Evolutionary conservation across 2,797 vertebrate genomes (phyloP), one percentile per base, ranked within the genome.

Genomic region (Acridotheres tristis): DNA sequence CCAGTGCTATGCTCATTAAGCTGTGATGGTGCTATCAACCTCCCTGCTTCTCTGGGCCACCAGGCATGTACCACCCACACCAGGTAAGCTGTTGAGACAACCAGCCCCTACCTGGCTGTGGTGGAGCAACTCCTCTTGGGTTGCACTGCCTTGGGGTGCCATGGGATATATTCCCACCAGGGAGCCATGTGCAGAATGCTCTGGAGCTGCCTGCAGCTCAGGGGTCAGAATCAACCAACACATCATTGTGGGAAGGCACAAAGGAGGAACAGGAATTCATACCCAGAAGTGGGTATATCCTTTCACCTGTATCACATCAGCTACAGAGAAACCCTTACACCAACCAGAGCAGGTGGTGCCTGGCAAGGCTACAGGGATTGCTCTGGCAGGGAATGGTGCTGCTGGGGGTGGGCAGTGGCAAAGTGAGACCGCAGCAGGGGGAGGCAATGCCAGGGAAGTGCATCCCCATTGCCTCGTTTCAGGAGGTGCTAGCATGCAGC

Each of bases 391-490:
- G 34, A 36, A 19, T 0, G 2, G 29, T 43, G 69, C 47, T 5
- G 5, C 40, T 32, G 29, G 23, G 21, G 36, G 26, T n/a, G 47
- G 48, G 55, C 48, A 47, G 67, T 0, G 0, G 47, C 2, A 1
- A 51, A 54, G 25, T 0, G 6, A 74, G 32, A 29, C 6, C 67
- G 61, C 40, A 71, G 48, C 14, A 5, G 13, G 0, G 29, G 8
- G 7, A 13, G 11, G 27, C 0, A 0, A 82, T 45, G 48, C 53
- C 7, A 1, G 36, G 30, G 36, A 57, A 5, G 0, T 5, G 20
- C 43, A 1, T 2, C 18, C 30, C 47, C 34, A 40, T 2, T 1
- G 1, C 34, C 53, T 53, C 2, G 0, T 9, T 59, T 57, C 75
- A 36, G 73, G 54, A 32, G 23, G 30, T 11, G 27, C 27, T 22